Evolutionary conservation across 2,113 vertebrate genomes (phyloP).

Genomic region (Rhizomys pruinosus): DNA sequence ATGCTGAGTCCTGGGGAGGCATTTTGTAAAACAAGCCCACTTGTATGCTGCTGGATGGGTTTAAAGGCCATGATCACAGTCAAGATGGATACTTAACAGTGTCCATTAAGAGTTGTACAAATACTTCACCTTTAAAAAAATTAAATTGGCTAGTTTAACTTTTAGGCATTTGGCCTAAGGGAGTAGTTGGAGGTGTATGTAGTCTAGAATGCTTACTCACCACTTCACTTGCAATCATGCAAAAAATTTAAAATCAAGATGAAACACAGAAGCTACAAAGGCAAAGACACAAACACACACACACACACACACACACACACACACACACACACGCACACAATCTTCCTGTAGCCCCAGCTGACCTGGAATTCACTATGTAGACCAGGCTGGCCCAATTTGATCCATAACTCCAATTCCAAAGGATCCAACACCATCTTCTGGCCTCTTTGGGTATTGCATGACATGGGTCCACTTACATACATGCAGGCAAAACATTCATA

Average conservation of each 20-base stretch:
- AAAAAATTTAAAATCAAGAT: not conserved
- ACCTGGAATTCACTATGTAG: too few relatives aligned
- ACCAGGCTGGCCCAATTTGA: too few relatives aligned
- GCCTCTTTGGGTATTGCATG: too few relatives aligned
- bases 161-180: not conserved
- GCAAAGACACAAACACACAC: too few relatives aligned
- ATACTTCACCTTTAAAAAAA: not conserved
- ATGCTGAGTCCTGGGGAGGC: not conserved
- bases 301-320: too few relatives aligned
- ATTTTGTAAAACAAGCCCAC: not conserved
- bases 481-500: too few relatives aligned
- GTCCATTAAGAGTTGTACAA: conserved; percentile 16
- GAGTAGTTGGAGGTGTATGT: not conserved
- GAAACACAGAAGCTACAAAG: too few relatives aligned
- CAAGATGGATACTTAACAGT: not conserved
- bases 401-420: too few relatives aligned
- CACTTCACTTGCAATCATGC: not conserved
- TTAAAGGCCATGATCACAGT: not conserved
- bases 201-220: not conserved
- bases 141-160: conserved; percentile 29
- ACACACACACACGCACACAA: too few relatives aligned
- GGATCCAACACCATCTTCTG: too few relatives aligned
- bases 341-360: too few relatives aligned
- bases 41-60: not conserved
- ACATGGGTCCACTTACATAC: too few relatives aligned